Base-by-base conservation (phyloP, 37 sponge, comb jelly and placozoan genomes). In the Mnemiopsis leidyi region DNA sequence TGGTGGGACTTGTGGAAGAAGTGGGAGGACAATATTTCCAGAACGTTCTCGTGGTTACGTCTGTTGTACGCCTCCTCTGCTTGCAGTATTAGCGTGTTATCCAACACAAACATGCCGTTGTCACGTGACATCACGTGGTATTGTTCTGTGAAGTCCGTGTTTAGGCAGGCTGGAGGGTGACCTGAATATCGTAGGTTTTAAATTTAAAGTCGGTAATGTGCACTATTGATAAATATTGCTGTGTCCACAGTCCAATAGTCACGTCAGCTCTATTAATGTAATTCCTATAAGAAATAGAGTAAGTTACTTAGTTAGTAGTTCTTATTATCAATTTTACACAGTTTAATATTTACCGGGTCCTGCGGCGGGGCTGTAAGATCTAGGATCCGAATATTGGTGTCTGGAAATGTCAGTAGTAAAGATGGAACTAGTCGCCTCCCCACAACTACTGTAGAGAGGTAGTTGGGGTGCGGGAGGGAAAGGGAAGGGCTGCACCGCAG, bases 1-100 rank as follows among this genome's bases (percentile, higher is more conserved):
- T 85, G 90, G 90, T 85, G 90, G 29, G 90, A 40, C 48, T 38
- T 85, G 61, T 85, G 29, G 61, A 85, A 85, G 25, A 40, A 23
- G 40, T 36, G 35, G 61, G 90, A 85, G 26, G 36, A 13, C 20
- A 85, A 26, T 28, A 85, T 85, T 61, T 85, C 28, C 0, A 38
- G 61, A 18, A 85, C 90, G 21, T 20, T 33, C 90, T 40, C 90
- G 29, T 85, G 13, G 61, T 85, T 37, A n/a, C 25, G n/a, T 40
- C 90, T 85, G 36, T 85, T 85, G 61, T 85, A 85, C 48, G 90
- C 90, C 61, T 85, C 90, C 90, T 85, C 90, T 0, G 36, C 90
- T 26, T 85, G 25, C 48, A 85, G 40, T n/a, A 85, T 85, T 13
- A 85, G 61, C 23, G 33, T 33, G 30, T 85, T 69, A 20, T 69